Conservation (phyloP, 2,888 invertebrate genomes). For the Dryomyza anilis region DNA sequence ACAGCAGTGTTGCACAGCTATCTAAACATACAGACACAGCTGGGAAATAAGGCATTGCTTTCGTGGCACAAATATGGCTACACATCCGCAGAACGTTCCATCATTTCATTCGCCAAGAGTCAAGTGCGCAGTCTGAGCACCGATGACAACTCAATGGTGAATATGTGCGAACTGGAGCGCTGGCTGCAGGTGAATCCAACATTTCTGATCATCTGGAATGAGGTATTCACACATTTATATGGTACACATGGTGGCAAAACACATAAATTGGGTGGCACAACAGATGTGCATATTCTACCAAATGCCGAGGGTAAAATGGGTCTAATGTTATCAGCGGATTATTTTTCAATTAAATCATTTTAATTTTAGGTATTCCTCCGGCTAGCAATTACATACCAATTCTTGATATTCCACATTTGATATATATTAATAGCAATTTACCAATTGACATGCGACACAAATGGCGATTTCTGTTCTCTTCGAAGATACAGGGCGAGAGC, state of each 20-base stretch:
- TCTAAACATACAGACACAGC: constrained; percentile 70
- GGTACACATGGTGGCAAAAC: constrained; percentile 39
- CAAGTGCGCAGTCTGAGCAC: constrained; percentile 60
- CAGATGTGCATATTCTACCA: constrained; percentile 47
- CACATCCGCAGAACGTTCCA: constrained; percentile 64
- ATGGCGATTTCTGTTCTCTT: constrained; percentile 89
- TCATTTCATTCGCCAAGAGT: constrained; percentile 66
- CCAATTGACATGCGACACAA: constrained; percentile 75
- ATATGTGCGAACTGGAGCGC: constrained; percentile 49
- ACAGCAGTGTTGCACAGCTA: constrained; percentile 78
- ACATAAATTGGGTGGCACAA: constrained; percentile 27
- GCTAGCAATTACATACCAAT: constrained; percentile 79
- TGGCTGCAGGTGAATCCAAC: constrained; percentile 64
- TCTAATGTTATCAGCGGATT: neutral
- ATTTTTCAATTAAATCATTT: neutral
- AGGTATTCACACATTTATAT: constrained; percentile 65
- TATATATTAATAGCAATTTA: constrained; percentile 80
- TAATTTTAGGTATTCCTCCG: constrained; percentile 67
- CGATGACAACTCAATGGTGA: constrained; percentile 49
- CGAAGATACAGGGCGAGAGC: constrained; percentile 87
- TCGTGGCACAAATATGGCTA: constrained; percentile 70
- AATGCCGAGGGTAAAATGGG: constrained; percentile 41
- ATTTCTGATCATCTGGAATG: constrained; percentile 63
- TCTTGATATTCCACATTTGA: constrained; percentile 75
- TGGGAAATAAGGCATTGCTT: constrained; percentile 63